Conservation (phyloP, 2,888 invertebrate species). For the Caenorhabditis sinica region DNA sequence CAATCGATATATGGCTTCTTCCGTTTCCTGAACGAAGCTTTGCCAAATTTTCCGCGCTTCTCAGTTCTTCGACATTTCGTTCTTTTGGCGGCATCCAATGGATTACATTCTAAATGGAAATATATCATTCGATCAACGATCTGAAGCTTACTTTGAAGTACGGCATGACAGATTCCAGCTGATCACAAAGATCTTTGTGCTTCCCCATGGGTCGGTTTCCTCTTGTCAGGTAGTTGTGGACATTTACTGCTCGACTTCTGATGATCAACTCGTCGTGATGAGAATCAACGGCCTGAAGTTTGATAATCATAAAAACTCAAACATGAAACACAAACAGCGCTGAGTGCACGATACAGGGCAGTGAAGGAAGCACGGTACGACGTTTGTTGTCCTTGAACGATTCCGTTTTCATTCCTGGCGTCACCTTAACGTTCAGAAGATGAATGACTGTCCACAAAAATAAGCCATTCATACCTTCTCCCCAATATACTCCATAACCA, state of each 20-base stretch:
- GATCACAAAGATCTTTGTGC: background rate
- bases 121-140: background rate
- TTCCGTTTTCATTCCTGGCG: background rate
- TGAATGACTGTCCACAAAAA: background rate
- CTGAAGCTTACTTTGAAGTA: background rate
- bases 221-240: background rate
- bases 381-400: background rate
- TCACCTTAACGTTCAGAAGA: background rate
- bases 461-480: background rate
- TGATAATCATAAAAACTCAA: background rate
- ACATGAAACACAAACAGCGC: background rate
- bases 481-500: conserved; percentile 23
- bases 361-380: background rate
- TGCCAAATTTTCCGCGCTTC: background rate
- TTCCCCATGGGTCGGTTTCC: background rate
- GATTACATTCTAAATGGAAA: background rate
- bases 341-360: background rate
- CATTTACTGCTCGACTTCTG: background rate
- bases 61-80: background rate
- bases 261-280: background rate
- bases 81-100: background rate
- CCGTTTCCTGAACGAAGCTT: background rate
- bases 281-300: background rate
- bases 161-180: background rate
- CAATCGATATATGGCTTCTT: background rate